Evolutionary conservation across 2,797 vertebrate genomes (phyloP).

Genomic region (Spatula clypeata): DNA sequence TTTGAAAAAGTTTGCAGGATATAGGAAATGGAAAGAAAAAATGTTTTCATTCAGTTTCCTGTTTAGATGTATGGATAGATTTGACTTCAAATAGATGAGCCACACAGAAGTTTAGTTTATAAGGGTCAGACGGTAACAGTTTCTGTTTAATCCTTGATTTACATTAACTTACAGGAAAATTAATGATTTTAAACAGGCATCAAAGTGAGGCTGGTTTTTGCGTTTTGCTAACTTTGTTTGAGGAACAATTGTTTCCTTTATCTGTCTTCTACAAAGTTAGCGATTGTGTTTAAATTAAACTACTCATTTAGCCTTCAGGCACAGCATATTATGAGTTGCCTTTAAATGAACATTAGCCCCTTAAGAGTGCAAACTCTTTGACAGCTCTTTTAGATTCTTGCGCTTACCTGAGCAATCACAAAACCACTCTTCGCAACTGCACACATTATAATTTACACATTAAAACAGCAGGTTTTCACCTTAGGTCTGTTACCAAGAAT

Average conservation of each 20-base stretch:
- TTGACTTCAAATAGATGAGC: slow-evolving; percentile 64
- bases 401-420: slow-evolving; percentile 69
- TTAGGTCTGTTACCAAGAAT: slow-evolving; percentile 79
- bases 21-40: slow-evolving; percentile 65
- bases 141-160: slow-evolving; percentile 78
- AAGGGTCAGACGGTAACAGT: slow-evolving; percentile 62
- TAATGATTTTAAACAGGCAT: slow-evolving; percentile 73
- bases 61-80: slow-evolving; percentile 68
- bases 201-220: slow-evolving; percentile 53
- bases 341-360: slow-evolving; percentile 61
- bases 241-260: slow-evolving; percentile 70
- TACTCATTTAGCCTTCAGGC: slow-evolving; percentile 72
- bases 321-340: slow-evolving; percentile 63
- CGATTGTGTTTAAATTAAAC: slow-evolving; percentile 70
- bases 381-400: slow-evolving; percentile 72
- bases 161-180: slow-evolving; percentile 75
- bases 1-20: slow-evolving; percentile 52
- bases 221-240: slow-evolving; percentile 34
- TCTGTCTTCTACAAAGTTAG: slow-evolving; percentile 70
- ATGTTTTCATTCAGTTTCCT: slow-evolving; percentile 68
- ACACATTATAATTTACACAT: slow-evolving; percentile 83
- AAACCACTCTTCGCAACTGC: slow-evolving; percentile 69
- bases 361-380: slow-evolving; percentile 70
- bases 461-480: slow-evolving; percentile 80
- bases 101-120: slow-evolving; percentile 68